Percentiles rank a stretch among this genome's conserved stretches.
These are phyloP conservation scores for Chloropsis hardwickii DNA, from an alignment of 2,113 vertebrate genomes.

Conservation along the genomic window DNA sequence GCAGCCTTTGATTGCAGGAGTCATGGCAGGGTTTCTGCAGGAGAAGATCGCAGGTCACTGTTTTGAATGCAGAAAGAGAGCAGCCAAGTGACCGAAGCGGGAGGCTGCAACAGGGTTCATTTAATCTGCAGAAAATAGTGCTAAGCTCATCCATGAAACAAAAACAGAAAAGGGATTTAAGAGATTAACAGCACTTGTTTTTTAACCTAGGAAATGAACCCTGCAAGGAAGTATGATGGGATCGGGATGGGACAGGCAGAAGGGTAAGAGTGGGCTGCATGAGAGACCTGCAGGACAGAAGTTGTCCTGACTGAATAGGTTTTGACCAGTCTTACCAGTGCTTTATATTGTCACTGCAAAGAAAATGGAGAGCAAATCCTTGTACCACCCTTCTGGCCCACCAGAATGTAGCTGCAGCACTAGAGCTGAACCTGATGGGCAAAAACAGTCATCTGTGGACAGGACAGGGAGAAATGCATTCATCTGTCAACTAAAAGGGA, in stretches of 20 bases:
- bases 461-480: neutral
- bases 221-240: neutral
- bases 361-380: neutral
- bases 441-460: neutral
- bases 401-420: neutral
- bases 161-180: neutral
- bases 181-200: neutral
- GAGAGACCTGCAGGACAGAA: neutral
- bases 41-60: neutral
- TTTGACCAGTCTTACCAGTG: neutral
- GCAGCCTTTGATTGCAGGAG: neutral
- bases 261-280: neutral
- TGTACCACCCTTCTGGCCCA: accelerated
- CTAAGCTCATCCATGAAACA: neutral
- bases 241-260: neutral
- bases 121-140: neutral
- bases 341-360: neutral
- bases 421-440: neutral
- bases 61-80: neutral
- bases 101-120: neutral
- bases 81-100: neutral
- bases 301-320: neutral
- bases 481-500: neutral
- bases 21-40: neutral
- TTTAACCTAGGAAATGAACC: neutral